Evolutionary conservation across 1,140 invertebrate species (phyloP), one percentile per base, ranked within the genome.

Genomic region (Vanessa tameamea): DNA sequence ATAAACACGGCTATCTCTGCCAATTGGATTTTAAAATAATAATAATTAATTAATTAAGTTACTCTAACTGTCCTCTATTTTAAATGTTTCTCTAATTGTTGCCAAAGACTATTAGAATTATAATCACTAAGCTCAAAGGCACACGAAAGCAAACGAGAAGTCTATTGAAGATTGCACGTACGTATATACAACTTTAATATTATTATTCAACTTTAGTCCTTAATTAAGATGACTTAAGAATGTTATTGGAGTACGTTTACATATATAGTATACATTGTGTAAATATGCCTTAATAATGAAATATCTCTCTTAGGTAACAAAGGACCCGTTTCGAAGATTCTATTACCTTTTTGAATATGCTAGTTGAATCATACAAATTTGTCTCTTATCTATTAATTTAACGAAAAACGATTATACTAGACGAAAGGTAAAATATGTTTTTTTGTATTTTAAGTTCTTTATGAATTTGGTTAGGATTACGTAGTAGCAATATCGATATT

Each of bases 251-350:
- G 3, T 51, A 20, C 23, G 5, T 59, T 13, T 2, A 47, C 26
- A 12, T 31, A 37, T 5, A 31, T 47, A 20, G 48, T 61, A 16
- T 23, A 12, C 51, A 43, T 16, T 61, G n/a, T 37, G 75, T 37
- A 78, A 66, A 53, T 37, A n/a, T 72, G 16, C 59, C 55, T 66
- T 72, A 53, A 66, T 82, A 84, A 84, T 86, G 84, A 85, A 83
- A 83, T 83, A 72, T 69, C 66, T 75, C 74, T 80, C 78, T 79
- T 77, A 88, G 79, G 79, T 87, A 84, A 86, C 85, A 86, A 88
- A 84, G 80, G 83, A 72, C 77, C 77, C 78, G 74, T 78, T 82
- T 79, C 64, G 72, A 65, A 77, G 81, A 75, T 79, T 79, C 73
- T 15, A 43, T 61, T 80, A 73, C 68, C 68, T 80, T 78, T 82